These are phyloP conservation scores for Phortica magna DNA, from an alignment of 2,888 invertebrate genomes.

Conservation along the genomic window DNA sequence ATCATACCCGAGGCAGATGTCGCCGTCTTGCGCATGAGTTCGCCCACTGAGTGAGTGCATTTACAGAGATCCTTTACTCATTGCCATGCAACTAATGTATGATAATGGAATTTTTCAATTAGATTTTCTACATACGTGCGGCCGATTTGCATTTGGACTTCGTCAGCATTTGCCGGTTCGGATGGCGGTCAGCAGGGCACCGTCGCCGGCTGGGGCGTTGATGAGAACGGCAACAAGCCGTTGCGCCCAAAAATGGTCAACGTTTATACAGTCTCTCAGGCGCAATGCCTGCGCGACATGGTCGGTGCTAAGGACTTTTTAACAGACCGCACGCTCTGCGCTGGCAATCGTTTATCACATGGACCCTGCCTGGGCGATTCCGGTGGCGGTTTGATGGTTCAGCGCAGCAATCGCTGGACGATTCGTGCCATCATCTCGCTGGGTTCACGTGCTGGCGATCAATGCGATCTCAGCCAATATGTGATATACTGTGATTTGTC, in stretches of 20 bases:
- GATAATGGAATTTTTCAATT: background rate
- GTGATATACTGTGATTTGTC: conserved; percentile 63
- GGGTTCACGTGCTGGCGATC: conserved; percentile 66
- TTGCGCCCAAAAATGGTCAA: conserved; percentile 73
- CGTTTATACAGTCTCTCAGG: conserved; percentile 78
- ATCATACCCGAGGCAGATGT: conserved; percentile 27
- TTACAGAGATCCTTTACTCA: background rate
- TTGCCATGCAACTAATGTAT: background rate
- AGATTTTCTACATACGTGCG: conserved; percentile 35
- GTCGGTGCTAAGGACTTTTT: conserved; percentile 50
- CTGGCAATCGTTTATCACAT: conserved; percentile 58
- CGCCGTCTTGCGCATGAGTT: background rate
- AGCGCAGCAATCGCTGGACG: conserved; percentile 70
- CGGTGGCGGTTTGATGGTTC: conserved; percentile 79
- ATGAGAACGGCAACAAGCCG: conserved; percentile 58
- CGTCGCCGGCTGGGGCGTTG: conserved; percentile 79
- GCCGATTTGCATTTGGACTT: conserved; percentile 56
- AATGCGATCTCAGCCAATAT: conserved; percentile 81
- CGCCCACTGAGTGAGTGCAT: conserved; percentile 47
- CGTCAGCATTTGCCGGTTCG: conserved; percentile 52
- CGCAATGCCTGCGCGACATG: conserved; percentile 71
- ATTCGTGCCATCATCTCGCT: conserved; percentile 78
- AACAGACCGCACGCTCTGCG: conserved; percentile 53
- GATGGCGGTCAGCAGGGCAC: conserved; percentile 75
- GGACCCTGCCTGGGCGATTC: conserved; percentile 79